A percentile compares a stretch with the other conserved stretches of the same genome.
Evolutionary conservation across 2,113 vertebrate species (phyloP).

Genomic region (Danio rerio): DNA sequence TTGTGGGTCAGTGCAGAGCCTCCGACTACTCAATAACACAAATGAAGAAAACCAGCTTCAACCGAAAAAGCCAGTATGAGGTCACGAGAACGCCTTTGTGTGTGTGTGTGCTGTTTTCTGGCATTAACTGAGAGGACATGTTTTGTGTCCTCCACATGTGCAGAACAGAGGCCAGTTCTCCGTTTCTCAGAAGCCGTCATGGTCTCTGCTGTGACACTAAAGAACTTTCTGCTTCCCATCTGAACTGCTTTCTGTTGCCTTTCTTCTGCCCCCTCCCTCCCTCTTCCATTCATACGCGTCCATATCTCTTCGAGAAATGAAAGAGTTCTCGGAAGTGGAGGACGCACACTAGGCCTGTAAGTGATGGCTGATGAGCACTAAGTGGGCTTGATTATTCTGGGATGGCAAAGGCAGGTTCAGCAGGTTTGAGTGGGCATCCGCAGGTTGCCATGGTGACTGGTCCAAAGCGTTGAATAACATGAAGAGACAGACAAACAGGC

Average conservation of each 20-base stretch:
- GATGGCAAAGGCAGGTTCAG: conserved; percentile 46
- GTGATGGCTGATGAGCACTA: conserved; percentile 34
- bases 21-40: not conserved
- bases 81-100: not conserved
- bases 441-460: conserved; percentile 49
- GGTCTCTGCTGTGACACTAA: conserved; percentile 16
- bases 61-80: not conserved
- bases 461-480: conserved; percentile 35
- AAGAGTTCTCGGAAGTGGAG: conserved; percentile 31
- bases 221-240: conserved; percentile 34
- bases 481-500: conserved; percentile 36
- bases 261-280: not conserved
- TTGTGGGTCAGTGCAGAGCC: not conserved
- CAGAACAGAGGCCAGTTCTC: conserved; percentile 1
- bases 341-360: conserved; percentile 4
- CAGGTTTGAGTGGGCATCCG: conserved; percentile 56
- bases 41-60: not conserved
- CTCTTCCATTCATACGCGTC: conserved; percentile 37
- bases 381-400: conserved; percentile 51
- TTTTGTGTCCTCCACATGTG: conserved; percentile 29
- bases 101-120: not conserved
- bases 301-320: conserved; percentile 17
- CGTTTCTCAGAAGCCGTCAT: conserved; percentile 9
- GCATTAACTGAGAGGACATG: not conserved
- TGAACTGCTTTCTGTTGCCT: conserved; percentile 27